Evolutionary conservation across 2,888 invertebrate genomes (phyloP), one percentile per base, ranked within the genome.

Genomic region (Sesamia inferens): DNA sequence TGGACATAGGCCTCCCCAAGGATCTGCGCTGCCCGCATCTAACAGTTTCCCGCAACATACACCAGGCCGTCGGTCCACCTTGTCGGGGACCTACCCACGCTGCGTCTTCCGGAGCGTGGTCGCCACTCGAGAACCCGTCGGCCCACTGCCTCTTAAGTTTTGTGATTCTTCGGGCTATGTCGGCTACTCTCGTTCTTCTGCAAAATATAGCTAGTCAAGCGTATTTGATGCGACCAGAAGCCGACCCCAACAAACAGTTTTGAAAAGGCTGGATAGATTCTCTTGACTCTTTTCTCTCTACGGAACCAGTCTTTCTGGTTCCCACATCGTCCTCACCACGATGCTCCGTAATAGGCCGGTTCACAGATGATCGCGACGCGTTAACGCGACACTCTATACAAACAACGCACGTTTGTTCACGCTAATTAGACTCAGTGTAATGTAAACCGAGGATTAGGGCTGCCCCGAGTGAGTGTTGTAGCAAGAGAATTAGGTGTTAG

Each of bases 401-500:
- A 90, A 90, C 90, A 92, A 90, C 85, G 86, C 85, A 85, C 89
- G 90, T 91, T 90, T 90, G 91, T 90, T 91, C 88, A 87, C 89
- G 87, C 91, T 93, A 93, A 94, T 94, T 93, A 92, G 90, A 85
- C 87, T 68, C 87, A 89, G 88, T 89, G 90, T 86, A 79, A 82
- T 79, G 78, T 82, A 76, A 83, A 78, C 82, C 80, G 57, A 55
- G 78, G 76, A 76, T 76, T 86, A 86, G 86, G 86, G 87, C 16
- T 86, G 83, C 16, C 64, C 86, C 14, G 58, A 39, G n/a, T 31
- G 19, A 31, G 31, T 31, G 31, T 31, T 51, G 51, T 51, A 48
- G 14, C 10, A 14, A 10, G 14, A 6, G 65, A 51, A 31, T 31
- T 31, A 14, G 0, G 5, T 39, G n/a, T n/a, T n/a, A 14, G 31